These are phyloP conservation scores for Botia almorhae DNA, from an alignment of 2,797 vertebrate species.

Conservation along the genomic window DNA sequence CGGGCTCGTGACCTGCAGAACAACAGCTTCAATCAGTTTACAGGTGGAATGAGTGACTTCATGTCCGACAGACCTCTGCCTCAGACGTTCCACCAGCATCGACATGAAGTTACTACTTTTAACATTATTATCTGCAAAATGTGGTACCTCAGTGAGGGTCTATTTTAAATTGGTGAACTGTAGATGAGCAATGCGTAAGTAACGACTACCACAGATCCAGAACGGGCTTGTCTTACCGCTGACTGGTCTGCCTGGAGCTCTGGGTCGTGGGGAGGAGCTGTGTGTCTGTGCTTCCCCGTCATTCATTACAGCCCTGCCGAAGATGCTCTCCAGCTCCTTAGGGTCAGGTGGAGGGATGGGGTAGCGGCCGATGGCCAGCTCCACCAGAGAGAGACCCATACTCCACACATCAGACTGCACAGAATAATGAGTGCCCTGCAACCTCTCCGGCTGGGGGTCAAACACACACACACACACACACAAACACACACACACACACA, in stretches of 20 bases:
- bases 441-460: conserved; percentile 81
- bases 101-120: too few relatives aligned
- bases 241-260: conserved; percentile 82
- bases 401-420: conserved; percentile 93
- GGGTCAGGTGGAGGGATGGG: conserved; percentile 88
- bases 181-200: too few relatives aligned
- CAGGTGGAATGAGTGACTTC: neutral
- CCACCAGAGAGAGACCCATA: conserved; percentile 89
- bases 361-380: conserved; percentile 86
- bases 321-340: conserved; percentile 88
- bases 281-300: conserved; percentile 75
- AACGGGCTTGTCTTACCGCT: conserved; percentile 76
- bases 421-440: conserved; percentile 89
- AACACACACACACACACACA: conserved; percentile 3
- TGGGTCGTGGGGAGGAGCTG: conserved; percentile 83
- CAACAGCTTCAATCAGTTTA: neutral
- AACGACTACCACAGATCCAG: too few relatives aligned
- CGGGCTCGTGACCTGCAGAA: conserved; percentile 82
- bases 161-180: too few relatives aligned
- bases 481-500: too few relatives aligned
- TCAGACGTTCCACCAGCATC: too few relatives aligned
- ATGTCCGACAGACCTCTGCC: too few relatives aligned
- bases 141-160: too few relatives aligned
- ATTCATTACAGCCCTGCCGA: conserved; percentile 80
- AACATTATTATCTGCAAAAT: too few relatives aligned